A percentile compares a stretch with the other conserved stretches of the same genome.
phyloP scores from a whole-genome alignment of 2,113 vertebrate genomes.

The Atrichornis clamosus region DNA sequence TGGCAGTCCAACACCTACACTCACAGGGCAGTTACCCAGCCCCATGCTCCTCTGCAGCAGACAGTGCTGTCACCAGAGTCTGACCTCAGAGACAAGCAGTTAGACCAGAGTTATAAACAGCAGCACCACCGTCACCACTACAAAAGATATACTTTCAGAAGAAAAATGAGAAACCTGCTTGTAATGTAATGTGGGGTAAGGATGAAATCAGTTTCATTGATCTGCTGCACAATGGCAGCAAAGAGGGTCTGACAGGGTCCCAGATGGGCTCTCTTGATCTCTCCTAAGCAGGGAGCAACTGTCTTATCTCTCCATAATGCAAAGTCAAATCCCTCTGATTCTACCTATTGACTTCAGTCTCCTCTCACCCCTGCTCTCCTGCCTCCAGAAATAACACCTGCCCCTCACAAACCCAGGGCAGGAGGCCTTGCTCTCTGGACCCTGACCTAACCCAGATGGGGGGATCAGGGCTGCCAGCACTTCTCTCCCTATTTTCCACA shows the following conservation, averaged over 20 bases:
- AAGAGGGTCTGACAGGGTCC: not conserved
- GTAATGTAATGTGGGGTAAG: not conserved
- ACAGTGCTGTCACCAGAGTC: not conserved
- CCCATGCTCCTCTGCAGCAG: accelerated
- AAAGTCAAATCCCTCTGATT: not conserved
- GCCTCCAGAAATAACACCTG: not conserved
- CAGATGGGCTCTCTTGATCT: not conserved
- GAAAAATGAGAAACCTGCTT: not conserved
- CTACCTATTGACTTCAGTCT: not conserved
- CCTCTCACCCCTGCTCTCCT: not conserved
- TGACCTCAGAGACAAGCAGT: not conserved
- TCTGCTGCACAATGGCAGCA: not conserved
- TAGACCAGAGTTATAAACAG: not conserved
- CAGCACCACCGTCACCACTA: not conserved
- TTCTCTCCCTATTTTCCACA: not conserved
- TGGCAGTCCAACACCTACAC: not conserved
- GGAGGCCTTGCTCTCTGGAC: not conserved
- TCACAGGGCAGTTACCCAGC: not conserved
- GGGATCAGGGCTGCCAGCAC: not conserved
- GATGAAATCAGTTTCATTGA: not conserved
- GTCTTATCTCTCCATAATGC: not conserved
- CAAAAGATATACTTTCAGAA: not conserved
- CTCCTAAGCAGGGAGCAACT: not conserved
- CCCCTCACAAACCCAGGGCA: not conserved
- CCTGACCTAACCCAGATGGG: not conserved